Base-by-base conservation (phyloP, 2,888 invertebrate species). In the Calameuta filiformis region DNA sequence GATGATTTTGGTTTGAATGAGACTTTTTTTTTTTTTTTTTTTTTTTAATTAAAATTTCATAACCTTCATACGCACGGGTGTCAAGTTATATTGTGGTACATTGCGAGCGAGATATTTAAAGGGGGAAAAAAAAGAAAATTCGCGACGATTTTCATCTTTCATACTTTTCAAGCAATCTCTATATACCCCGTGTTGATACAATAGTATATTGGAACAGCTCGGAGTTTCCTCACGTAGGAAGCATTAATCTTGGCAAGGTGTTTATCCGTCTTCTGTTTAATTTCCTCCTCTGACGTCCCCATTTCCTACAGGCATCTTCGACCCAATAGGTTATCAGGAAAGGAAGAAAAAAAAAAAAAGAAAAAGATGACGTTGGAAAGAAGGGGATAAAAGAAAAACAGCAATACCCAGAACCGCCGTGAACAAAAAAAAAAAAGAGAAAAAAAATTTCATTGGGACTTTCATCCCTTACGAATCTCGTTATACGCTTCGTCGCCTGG, bases 241-340 rank as follows among this genome's bases (percentile, higher is more conserved):
- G 80, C 87, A 89, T 90, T 89, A 89, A 90, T 90, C 88, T 88
- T 85, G 76, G 76, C 82, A 79, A 78, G 75, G 80, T 88, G 89
- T 89, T 90, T 89, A 90, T 90, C 89, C 89, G 85, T 87, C 88
- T 89, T 89, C 87, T 84, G 86, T 89, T 90, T 89, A 89, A 90
- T 90, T 90, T 90, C 90, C 90, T 86, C 85, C 84, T 86, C 84
- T 86, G 89, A 88, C 89, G 83, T 83, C 78, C 82, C 85, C 86
- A 88, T 89, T 90, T 90, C 89, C 89, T 81, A 75, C 76, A 76
- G 37, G 73, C 76, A 76, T 80, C 75, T 73, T 76, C 79, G 79
- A 80, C 79, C 76, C 73, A 31, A 35, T 75, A 77, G 68, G 74
- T 80, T 77, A 33, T 80, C 77, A 35, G 30, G 15, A 79, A 30